These are phyloP conservation scores for Tympanuchus pallidicinctus DNA, from an alignment of 2,113 vertebrate genomes.

Conservation along the genomic window DNA sequence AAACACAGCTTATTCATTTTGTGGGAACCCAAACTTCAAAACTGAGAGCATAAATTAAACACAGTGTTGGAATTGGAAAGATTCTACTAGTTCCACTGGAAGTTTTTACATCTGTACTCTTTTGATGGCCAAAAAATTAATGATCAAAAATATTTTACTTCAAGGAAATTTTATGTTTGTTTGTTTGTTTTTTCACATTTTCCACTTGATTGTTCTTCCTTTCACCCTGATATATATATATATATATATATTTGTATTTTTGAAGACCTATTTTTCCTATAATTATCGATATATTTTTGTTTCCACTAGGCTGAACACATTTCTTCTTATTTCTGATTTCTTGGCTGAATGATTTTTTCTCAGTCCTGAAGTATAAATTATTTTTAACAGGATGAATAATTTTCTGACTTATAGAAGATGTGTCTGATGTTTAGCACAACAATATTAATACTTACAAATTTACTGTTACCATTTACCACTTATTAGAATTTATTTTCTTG, in stretches of 20 bases:
- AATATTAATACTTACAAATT: not conserved
- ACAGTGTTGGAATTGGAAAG: not conserved
- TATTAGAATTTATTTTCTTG: not conserved
- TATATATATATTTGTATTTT: not conserved
- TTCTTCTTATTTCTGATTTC: not conserved
- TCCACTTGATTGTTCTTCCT: not conserved
- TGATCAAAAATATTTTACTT: not conserved
- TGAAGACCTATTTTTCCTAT: not conserved
- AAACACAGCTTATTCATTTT: not conserved
- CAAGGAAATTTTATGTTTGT: not conserved
- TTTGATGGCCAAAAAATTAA: not conserved
- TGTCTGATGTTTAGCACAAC: not conserved
- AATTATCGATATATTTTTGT: not conserved
- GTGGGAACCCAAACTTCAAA: not conserved
- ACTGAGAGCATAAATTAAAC: not conserved
- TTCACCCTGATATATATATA: not conserved
- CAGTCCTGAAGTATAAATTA: not conserved
- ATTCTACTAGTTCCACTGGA: not conserved
- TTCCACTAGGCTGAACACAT: not conserved
- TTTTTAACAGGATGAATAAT: not conserved
- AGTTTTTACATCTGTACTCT: not conserved
- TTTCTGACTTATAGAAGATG: not conserved
- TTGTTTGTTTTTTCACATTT: not conserved
- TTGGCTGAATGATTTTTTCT: not conserved
- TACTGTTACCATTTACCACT: too few species aligned